These are phyloP conservation scores for Mimachlamys varia DNA, from an alignment of 2,888 invertebrate species.

Conservation along the genomic window DNA sequence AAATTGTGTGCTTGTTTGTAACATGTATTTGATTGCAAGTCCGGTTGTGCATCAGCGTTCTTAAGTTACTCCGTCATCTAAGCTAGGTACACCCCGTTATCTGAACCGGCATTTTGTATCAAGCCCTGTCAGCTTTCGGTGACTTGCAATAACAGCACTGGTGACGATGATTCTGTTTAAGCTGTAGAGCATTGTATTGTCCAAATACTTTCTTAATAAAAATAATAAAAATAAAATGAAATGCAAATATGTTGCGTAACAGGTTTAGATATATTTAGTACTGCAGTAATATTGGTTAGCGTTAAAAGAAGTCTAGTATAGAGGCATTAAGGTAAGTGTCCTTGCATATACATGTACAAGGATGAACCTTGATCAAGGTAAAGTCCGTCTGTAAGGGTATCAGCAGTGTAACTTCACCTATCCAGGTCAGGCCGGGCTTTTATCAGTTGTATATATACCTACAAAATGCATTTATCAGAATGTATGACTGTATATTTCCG, in stretches of 20 bases:
- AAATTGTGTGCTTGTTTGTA: neutral
- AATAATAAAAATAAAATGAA: no score
- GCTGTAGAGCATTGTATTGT: neutral
- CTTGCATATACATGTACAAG: neutral
- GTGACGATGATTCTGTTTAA: no score
- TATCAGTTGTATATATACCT: constrained; percentile 26
- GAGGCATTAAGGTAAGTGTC: neutral
- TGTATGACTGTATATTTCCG: neutral
- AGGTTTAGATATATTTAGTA: no score
- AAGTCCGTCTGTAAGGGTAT: neutral
- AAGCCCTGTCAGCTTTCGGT: neutral
- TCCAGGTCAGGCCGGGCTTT: neutral
- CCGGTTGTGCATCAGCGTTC: neutral
- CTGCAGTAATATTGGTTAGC: no score
- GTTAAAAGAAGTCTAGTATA: neutral
- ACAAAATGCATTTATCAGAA: constrained; percentile 24
- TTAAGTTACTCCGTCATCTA: no score
- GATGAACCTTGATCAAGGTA: constrained; percentile 19
- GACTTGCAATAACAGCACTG: no score
- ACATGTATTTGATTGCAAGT: neutral
- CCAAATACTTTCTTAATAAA: no score
- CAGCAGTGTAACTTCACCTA: neutral
- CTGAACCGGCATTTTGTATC: neutral
- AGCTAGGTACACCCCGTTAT: neutral
- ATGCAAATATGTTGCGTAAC: no score